Conservation (phyloP, 2,888 invertebrate species). For the Liodrosophila aerea region DNA sequence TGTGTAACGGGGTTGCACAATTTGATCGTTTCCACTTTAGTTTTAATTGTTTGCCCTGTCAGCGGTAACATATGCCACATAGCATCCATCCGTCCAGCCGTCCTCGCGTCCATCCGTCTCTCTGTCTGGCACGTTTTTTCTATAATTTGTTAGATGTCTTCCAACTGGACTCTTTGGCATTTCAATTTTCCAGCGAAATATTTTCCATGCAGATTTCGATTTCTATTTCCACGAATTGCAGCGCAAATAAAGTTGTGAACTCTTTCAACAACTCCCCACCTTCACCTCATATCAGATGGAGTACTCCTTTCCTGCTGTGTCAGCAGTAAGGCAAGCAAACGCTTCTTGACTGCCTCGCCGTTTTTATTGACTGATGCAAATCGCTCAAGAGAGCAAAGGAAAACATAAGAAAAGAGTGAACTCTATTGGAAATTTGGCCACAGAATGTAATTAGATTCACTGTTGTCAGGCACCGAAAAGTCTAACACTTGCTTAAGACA, state of each 20-base stretch:
- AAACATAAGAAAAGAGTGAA: background rate
- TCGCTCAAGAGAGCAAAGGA: slow-evolving; percentile 58
- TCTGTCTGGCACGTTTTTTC: slow-evolving; percentile 33
- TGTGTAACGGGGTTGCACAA: slow-evolving; percentile 57
- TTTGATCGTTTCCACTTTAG: slow-evolving; percentile 81
- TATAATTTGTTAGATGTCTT: slow-evolving; percentile 58
- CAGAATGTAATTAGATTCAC: slow-evolving; percentile 75
- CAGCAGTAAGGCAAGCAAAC: slow-evolving; percentile 21
- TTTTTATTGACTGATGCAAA: slow-evolving; percentile 80
- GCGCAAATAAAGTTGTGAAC: slow-evolving; percentile 74
- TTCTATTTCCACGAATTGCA: slow-evolving; percentile 72
- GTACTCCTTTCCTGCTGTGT: slow-evolving; percentile 58
- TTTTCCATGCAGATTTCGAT: slow-evolving; percentile 58
- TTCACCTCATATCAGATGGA: slow-evolving; percentile 60
- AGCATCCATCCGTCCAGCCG: background rate
- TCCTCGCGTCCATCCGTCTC: background rate
- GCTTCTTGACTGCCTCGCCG: slow-evolving; percentile 13
- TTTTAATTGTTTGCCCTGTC: slow-evolving; percentile 79
- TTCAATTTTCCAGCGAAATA: slow-evolving; percentile 71
- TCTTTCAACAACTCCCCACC: background rate
- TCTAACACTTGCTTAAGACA: slow-evolving; percentile 14
- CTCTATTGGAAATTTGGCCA: slow-evolving; percentile 44
- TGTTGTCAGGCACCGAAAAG: slow-evolving; percentile 28
- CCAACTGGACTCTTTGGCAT: slow-evolving; percentile 33
- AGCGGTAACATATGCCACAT: slow-evolving; percentile 53